These are phyloP conservation scores for Poeciliopsis turrubarensis DNA, from an alignment of 2,113 vertebrate species.

Conservation along the genomic window DNA sequence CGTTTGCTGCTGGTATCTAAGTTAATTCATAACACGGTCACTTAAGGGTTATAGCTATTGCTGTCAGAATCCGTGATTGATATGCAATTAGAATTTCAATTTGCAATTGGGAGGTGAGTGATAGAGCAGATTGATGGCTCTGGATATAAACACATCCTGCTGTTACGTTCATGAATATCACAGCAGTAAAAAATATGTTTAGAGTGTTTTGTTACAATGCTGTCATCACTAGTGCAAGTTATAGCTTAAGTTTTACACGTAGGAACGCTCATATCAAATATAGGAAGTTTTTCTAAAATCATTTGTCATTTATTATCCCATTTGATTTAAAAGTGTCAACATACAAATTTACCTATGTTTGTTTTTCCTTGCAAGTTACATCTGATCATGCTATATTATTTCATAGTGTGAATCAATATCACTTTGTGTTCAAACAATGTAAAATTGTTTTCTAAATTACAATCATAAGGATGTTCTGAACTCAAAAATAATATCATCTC, in stretches of 20 bases:
- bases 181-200: neutral
- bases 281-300: neutral
- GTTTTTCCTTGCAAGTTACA: neutral
- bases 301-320: neutral
- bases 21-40: too few species aligned
- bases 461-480: neutral
- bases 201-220: neutral
- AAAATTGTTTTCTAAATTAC: neutral
- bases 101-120: neutral
- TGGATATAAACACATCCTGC: neutral
- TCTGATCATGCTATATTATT: neutral
- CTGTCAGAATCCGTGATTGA: conserved; percentile 3
- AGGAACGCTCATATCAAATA: neutral
- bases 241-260: neutral
- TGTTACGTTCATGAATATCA: neutral
- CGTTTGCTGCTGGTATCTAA: too few species aligned
- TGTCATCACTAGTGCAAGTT: neutral
- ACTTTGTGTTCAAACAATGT: neutral
- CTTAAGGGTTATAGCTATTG: neutral
- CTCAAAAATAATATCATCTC: neutral
- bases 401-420: neutral
- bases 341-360: neutral
- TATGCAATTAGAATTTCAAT: neutral
- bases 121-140: neutral
- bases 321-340: too few species aligned